Conservation (phyloP, 2,113 vertebrate genomes). For the Leptocoma aspasia region DNA sequence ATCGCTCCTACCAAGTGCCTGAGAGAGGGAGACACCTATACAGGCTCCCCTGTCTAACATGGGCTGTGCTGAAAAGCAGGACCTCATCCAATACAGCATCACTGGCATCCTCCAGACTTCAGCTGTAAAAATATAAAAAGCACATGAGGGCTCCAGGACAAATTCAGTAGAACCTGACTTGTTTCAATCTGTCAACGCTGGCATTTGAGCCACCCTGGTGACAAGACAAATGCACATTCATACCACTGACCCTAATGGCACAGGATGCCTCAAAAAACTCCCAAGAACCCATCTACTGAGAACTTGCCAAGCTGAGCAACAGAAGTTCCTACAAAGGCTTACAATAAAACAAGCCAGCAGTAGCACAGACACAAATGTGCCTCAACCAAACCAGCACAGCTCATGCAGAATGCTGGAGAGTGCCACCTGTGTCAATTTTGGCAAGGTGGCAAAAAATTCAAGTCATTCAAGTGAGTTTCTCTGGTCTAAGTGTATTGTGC, state of each 20-base stretch:
- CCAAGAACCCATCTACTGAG: neutral
- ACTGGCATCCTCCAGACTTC: neutral
- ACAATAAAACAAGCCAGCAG: neutral
- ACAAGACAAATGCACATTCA: neutral
- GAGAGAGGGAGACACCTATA: neutral
- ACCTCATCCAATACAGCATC: rapidly evolving
- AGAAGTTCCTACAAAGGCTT: neutral
- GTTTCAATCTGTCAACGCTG: neutral
- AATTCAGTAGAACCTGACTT: neutral
- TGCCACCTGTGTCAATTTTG: rapidly evolving
- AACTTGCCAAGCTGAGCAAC: neutral
- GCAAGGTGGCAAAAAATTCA: neutral
- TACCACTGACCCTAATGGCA: neutral
- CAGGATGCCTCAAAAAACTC: neutral
- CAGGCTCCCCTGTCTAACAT: neutral
- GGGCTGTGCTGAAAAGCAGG: neutral
- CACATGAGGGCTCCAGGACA: neutral
- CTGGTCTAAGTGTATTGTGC: neutral
- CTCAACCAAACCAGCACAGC: neutral
- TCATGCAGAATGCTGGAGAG: neutral
- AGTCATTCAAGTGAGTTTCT: neutral
- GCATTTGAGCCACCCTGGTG: neutral
- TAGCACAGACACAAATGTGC: rapidly evolving
- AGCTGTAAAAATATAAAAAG: neutral
- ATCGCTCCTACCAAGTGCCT: neutral